phyloP scores from a whole-genome alignment of 1,140 invertebrate genomes.

The Pararge aegeria region DNA sequence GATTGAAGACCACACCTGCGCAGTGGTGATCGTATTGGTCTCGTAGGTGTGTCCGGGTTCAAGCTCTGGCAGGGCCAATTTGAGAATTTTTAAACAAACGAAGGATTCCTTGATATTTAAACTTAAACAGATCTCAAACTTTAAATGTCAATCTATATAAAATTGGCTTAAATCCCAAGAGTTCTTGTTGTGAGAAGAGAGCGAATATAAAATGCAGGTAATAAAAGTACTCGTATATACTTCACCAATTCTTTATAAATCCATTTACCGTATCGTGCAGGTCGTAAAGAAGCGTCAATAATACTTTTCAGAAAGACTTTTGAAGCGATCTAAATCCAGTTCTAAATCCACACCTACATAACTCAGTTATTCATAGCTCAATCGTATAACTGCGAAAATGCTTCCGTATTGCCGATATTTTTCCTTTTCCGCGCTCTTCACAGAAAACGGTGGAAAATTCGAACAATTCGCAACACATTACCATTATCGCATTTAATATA shows the following conservation, averaged over 20 bases:
- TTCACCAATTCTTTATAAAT: constrained; percentile 4
- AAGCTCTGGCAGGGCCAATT: too few species aligned
- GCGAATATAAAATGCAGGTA: neutral
- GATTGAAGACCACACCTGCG: too few species aligned
- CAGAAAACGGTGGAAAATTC: constrained; percentile 32
- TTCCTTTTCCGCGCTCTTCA: constrained; percentile 28
- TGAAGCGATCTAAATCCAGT: constrained; percentile 17
- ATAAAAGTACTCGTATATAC: neutral
- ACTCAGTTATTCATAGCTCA: constrained; percentile 33
- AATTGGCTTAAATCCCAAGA: neutral
- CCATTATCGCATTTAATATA: neutral
- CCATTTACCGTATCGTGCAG: constrained; percentile 3
- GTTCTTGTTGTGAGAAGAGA: neutral
- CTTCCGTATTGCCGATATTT: constrained; percentile 34
- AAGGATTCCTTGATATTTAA: too few species aligned
- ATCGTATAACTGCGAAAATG: constrained; percentile 28
- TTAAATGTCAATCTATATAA: neutral
- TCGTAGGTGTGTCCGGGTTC: too few species aligned
- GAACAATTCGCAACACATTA: constrained; percentile 28
- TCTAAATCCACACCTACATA: constrained; percentile 19
- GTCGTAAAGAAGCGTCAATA: constrained; percentile 11
- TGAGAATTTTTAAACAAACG: too few species aligned
- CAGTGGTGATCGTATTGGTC: too few species aligned
- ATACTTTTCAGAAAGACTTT: constrained; percentile 15
- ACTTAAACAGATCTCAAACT: too few species aligned